phyloP scores from a whole-genome alignment of 2,888 invertebrate species.

The Myathropa florea region DNA sequence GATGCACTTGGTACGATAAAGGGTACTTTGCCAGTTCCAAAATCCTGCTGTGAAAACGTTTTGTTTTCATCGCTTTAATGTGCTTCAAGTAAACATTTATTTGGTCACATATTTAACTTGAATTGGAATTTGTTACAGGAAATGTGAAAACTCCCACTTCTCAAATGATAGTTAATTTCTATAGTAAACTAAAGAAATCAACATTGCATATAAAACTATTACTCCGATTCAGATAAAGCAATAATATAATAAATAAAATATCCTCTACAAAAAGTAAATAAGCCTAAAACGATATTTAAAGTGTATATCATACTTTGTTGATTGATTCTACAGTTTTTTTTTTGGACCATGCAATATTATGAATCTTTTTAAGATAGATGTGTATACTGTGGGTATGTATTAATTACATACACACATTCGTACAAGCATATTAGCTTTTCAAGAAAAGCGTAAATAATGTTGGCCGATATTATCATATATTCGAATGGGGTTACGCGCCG shows the following conservation, averaged over 20 bases:
- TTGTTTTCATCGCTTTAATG: background rate
- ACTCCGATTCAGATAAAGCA: constrained; percentile 27
- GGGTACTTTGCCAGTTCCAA: background rate
- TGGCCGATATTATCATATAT: background rate
- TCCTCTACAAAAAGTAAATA: no score
- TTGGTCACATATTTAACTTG: background rate
- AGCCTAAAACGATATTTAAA: no score
- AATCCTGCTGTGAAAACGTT: background rate
- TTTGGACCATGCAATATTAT: no score
- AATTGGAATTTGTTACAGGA: background rate
- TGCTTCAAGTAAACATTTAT: background rate
- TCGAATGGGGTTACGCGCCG: background rate
- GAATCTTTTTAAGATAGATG: no score
- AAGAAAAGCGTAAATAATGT: no score
- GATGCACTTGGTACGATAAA: background rate
- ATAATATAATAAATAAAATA: constrained; percentile 37
- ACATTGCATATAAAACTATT: constrained; percentile 31
- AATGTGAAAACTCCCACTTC: constrained; percentile 23
- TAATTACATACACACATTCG: no score
- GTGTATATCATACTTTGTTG: no score
- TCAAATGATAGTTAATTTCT: constrained; percentile 2
- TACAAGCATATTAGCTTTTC: no score
- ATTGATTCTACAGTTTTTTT: no score
- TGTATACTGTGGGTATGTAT: no score
- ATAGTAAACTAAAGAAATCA: constrained; percentile 63